Percentiles rank a stretch among this genome's conserved stretches.
Evolutionary conservation across 2,888 invertebrate species (phyloP).

Genomic region (Caenorhabditis sp.): DNA sequence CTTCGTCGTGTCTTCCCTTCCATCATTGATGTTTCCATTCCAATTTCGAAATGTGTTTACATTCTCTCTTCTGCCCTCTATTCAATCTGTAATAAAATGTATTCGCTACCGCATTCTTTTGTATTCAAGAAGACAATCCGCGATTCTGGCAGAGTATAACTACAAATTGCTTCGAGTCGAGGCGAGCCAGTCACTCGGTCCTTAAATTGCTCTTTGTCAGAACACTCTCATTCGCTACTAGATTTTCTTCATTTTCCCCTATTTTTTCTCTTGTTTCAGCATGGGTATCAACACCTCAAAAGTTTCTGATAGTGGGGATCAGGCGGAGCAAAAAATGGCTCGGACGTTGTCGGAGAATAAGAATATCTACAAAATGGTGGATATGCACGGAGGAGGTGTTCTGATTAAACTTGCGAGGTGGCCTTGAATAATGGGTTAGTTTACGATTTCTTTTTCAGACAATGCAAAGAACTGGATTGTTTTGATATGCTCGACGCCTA

Average conservation of each 20-base stretch:
- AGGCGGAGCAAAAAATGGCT: slow-evolving; percentile 30
- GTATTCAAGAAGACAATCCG: slow-evolving; percentile 45
- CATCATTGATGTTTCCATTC: slow-evolving; percentile 8
- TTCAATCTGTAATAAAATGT: slow-evolving; percentile 54
- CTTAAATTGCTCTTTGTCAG: slow-evolving; percentile 41
- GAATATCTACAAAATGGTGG: slow-evolving; percentile 90
- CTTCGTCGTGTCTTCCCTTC: neutral
- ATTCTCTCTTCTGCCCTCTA: slow-evolving; percentile 43
- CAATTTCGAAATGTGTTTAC: slow-evolving; percentile 22
- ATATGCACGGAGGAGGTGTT: slow-evolving; percentile 94
- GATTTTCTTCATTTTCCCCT: slow-evolving; percentile 6
- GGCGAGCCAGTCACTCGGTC: slow-evolving; percentile 25
- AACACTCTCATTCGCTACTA: neutral
- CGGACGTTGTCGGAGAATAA: slow-evolving; percentile 31
- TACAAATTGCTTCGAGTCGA: slow-evolving; percentile 7
- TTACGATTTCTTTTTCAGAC: slow-evolving; percentile 41
- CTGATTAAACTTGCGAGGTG: slow-evolving; percentile 89
- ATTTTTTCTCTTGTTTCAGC: neutral
- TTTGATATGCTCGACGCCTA: slow-evolving; percentile 66
- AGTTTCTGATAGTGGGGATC: slow-evolving; percentile 20
- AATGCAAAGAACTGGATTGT: slow-evolving; percentile 57
- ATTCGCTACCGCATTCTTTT: slow-evolving; percentile 35
- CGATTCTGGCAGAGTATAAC: slow-evolving; percentile 11
- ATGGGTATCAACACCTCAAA: slow-evolving; percentile 36
- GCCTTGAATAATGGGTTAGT: too few species aligned